Evolutionary conservation across 2,113 vertebrate species (phyloP), one percentile per base, ranked within the genome.

Genomic region (Silurus glanis): DNA sequence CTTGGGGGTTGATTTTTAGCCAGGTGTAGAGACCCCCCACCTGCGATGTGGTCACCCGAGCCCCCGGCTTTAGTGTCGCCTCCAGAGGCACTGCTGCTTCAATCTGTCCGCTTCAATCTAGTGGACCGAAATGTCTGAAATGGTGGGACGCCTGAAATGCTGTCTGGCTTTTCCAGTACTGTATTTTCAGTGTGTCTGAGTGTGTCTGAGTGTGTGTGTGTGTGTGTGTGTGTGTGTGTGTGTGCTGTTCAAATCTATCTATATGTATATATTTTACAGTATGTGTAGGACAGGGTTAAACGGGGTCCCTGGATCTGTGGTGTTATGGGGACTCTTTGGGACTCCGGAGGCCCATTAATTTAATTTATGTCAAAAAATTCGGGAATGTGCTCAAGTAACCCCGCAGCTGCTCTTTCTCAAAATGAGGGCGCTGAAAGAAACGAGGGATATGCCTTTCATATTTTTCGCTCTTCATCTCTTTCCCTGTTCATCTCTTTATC

Each of bases 361-460:
- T 92, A 94, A 94, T 95, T 95, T 94, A 91, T 94, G 93, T 95
- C 94, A 93, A 94, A 93, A 37, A 95, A 94, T 95, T 80, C 90
- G 92, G 94, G 94, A 95, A 95, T 95, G 94, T 89, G 92, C 92
- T 95, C 92, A 93, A 93, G 94, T 95, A 93, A 94, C 94, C 91
- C 81, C 89, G 94, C 95, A 95, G 94, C 95, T 95, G 95, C 93
- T 92, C 80, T 88, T 69, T 80, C 84, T 85, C 72, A 55, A 47
- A 84, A 76, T 55, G 89, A 90, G 86, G 88, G 89, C 86, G 85
- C 78, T 47, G 87, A 81, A 71, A 76, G 37, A 84, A 45, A 76
- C 3, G 74, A 61, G 53, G 71, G 64, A 83, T 58, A 58, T 61
- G 86, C 58, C 74, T 82, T 90, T 83, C 80, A 56, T 87, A 61